Percentiles rank a stretch among this genome's conserved stretches.
Conservation (phyloP, 2,113 vertebrate genomes). For the Ochotona curzoniae region DNA sequence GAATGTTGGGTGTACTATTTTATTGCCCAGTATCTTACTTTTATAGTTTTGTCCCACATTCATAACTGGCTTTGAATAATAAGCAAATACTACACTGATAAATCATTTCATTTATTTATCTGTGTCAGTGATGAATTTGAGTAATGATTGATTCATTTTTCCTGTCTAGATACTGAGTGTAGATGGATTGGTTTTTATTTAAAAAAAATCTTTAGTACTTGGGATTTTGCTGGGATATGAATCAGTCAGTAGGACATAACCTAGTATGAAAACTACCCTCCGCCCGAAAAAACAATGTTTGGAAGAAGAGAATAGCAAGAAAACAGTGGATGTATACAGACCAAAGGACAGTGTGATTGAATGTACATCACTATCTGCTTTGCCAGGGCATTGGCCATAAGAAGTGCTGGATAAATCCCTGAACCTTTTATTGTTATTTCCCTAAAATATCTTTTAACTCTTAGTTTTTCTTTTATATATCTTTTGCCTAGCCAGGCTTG, state of each 20-base stretch:
- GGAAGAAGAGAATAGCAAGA: background rate
- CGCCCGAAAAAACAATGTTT: too few relatives aligned
- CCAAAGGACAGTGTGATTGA: background rate
- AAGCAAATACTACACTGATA: conserved; percentile 38
- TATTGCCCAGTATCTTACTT: conserved; percentile 37
- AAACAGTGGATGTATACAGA: background rate
- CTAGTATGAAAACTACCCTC: too few relatives aligned
- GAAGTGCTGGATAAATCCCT: background rate
- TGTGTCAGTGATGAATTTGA: conserved; percentile 24
- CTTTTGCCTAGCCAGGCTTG: background rate
- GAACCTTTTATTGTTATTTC: background rate
- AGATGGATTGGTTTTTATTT: conserved; percentile 27
- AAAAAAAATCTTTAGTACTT: background rate
- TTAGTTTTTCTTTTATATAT: background rate
- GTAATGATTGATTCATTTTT: conserved; percentile 15
- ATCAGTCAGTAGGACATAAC: background rate
- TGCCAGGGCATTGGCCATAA: background rate
- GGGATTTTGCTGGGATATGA: conserved; percentile 13
- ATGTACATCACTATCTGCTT: background rate
- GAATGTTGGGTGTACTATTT: background rate
- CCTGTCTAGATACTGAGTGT: conserved; percentile 39
- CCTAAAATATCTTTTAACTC: background rate
- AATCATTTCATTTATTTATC: conserved; percentile 30
- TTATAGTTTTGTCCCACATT: conserved; percentile 36
- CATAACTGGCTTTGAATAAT: conserved; percentile 30